Evolutionary conservation across 2,888 invertebrate species (phyloP).

Genomic region (Leptogaster cylindrica): DNA sequence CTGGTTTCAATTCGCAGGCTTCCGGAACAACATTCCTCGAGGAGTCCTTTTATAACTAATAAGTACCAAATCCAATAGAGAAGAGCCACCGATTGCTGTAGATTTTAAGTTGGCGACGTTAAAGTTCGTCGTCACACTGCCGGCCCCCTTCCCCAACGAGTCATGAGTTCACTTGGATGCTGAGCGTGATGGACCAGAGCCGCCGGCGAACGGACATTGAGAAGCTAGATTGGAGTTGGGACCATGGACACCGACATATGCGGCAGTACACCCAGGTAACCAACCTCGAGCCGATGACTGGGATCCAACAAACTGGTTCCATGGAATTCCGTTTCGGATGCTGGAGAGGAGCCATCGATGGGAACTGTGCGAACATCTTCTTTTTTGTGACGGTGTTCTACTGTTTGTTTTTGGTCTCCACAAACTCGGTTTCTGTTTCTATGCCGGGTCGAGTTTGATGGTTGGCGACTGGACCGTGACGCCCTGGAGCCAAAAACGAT

Average conservation of each 20-base stretch:
- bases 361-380: slow-evolving; percentile 12
- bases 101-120: too few species aligned
- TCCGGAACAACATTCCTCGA: background rate
- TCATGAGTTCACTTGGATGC: background rate
- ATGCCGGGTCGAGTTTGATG: background rate
- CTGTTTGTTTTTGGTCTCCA: too few species aligned
- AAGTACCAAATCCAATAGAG: too few species aligned
- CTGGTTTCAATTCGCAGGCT: too few species aligned
- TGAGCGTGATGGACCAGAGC: too few species aligned
- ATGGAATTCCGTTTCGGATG: slow-evolving; percentile 7
- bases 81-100: too few species aligned
- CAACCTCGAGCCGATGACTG: background rate
- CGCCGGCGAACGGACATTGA: background rate
- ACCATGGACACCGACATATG: background rate
- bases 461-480: background rate
- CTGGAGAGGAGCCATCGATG: slow-evolving; percentile 10
- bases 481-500: background rate
- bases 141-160: too few species aligned
- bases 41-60: too few species aligned
- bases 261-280: background rate
- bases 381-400: too few species aligned
- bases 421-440: slow-evolving; percentile 15
- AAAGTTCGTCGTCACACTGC: too few species aligned
- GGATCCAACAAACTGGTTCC: slow-evolving; percentile 2
- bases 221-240: background rate